Evolutionary conservation across 2,113 vertebrate genomes (phyloP).

Genomic region (Tupaia chinensis): DNA sequence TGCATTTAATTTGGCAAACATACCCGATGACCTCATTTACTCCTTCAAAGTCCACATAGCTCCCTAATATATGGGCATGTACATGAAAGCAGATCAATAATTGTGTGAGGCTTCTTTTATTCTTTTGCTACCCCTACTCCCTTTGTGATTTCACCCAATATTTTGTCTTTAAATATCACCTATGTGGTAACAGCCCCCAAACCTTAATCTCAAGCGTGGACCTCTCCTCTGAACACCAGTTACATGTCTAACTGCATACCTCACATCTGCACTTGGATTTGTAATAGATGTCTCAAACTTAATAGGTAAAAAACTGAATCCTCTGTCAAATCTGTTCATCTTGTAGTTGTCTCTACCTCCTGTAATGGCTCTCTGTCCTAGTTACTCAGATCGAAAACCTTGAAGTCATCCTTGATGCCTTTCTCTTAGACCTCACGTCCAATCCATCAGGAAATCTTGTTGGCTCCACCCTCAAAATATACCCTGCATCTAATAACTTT

Average conservation of each 20-base stretch:
- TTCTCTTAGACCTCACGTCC: background rate
- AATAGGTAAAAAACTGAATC: background rate
- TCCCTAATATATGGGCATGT: background rate
- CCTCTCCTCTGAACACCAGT: background rate
- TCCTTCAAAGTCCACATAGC: background rate
- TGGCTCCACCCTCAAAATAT: background rate
- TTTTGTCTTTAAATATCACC: constrained; percentile 25
- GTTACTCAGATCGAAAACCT: background rate
- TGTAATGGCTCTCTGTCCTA: background rate
- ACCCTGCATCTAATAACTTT: background rate
- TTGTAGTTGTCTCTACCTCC: background rate
- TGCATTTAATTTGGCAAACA: background rate
- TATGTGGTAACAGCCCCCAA: background rate
- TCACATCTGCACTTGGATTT: background rate
- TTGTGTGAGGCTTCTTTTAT: background rate
- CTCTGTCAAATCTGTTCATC: background rate
- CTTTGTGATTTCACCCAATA: constrained; percentile 11
- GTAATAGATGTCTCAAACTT: background rate
- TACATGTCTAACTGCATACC: background rate
- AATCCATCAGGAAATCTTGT: background rate
- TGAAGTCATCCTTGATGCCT: background rate
- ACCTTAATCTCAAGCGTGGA: background rate
- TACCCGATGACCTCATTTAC: background rate
- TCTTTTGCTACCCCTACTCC: background rate
- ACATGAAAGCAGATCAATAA: background rate